Percentiles rank a stretch among this genome's conserved stretches.
Conservation (phyloP, 1,140 invertebrate species). For the Bombus sylvicola region DNA sequence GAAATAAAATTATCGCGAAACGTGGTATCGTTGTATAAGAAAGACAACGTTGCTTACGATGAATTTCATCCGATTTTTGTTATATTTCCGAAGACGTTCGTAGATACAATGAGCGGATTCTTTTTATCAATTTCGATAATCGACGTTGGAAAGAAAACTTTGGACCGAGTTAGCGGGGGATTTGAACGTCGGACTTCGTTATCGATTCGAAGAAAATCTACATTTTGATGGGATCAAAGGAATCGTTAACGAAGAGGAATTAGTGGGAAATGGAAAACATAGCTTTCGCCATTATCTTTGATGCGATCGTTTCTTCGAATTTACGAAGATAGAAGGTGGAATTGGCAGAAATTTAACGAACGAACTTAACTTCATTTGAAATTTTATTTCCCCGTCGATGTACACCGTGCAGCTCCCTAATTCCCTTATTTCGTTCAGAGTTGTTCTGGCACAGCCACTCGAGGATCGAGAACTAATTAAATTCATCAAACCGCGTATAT, state of each 20-base stretch:
- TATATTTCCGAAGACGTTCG: too few species aligned
- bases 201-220: neutral
- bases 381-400: neutral
- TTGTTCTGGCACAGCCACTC: neutral
- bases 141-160: neutral
- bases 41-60: neutral
- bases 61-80: neutral
- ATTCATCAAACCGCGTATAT: neutral
- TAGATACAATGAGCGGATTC: too few species aligned
- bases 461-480: neutral
- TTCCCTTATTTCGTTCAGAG: neutral
- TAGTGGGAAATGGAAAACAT: neutral
- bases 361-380: neutral
- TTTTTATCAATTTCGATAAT: neutral
- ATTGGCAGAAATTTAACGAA: neutral
- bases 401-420: neutral
- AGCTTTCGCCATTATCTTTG: neutral
- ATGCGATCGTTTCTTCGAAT: neutral
- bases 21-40: neutral
- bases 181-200: neutral
- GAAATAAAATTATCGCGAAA: neutral
- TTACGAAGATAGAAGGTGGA: neutral
- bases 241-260: neutral
- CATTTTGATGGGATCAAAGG: neutral
- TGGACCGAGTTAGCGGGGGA: neutral